Percentiles rank a stretch among this genome's conserved stretches.
phyloP scores from a whole-genome alignment of 2,888 invertebrate species.

The Cepaea hortensis region DNA sequence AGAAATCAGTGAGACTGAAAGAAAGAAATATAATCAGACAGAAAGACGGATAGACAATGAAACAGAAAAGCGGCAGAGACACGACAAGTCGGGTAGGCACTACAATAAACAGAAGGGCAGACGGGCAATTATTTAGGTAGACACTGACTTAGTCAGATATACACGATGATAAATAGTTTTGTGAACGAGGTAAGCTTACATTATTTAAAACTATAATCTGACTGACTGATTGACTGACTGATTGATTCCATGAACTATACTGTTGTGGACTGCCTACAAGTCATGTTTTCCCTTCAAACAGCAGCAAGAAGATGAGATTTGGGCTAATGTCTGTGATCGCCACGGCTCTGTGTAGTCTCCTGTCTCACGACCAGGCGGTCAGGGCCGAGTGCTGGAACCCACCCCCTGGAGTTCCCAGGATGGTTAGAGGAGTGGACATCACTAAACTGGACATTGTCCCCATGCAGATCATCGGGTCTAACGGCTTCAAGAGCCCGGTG shows the following conservation, averaged over 20 bases:
- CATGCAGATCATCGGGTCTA: slow-evolving; percentile 1
- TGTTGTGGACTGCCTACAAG: not conserved
- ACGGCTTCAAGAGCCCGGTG: slow-evolving; percentile 40
- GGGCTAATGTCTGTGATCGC: not conserved
- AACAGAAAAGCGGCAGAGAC: too few relatives aligned
- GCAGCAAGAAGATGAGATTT: not conserved
- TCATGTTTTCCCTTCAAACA: slow-evolving; percentile 9
- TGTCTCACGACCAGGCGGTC: not conserved
- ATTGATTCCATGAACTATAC: not conserved
- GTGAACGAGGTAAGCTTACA: too few relatives aligned
- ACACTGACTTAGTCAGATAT: too few relatives aligned
- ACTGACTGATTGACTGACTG: too few relatives aligned
- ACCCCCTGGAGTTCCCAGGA: slow-evolving; percentile 42
- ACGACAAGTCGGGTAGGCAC: too few relatives aligned
- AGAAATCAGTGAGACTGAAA: too few relatives aligned
- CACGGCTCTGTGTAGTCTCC: not conserved
- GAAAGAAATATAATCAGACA: too few relatives aligned
- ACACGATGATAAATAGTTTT: too few relatives aligned
- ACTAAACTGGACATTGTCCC: slow-evolving; percentile 46
- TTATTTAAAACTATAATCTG: too few relatives aligned
- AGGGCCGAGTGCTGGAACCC: slow-evolving; percentile 39
- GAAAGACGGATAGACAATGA: too few relatives aligned
- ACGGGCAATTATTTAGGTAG: too few relatives aligned
- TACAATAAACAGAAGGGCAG: too few relatives aligned
- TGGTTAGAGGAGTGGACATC: slow-evolving; percentile 47